Evolutionary conservation across 2,888 invertebrate genomes (phyloP), one percentile per base, ranked within the genome.

Genomic region (Phorcus lineatus): DNA sequence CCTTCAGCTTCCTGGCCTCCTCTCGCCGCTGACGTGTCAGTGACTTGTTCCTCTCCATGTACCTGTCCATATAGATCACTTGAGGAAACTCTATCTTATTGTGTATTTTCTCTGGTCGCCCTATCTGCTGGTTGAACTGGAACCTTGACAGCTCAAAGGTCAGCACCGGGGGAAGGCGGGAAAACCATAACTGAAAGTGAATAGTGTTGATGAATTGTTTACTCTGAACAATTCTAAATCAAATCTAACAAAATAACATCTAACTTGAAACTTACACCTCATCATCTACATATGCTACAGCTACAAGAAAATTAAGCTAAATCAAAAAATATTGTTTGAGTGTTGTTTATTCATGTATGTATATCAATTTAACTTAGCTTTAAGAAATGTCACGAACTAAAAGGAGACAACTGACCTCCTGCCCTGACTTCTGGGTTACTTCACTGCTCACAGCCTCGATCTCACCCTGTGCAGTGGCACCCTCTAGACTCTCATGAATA

Each of bases 41-140:
- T 47, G 88, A 79, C 85, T 93, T 93, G 83, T 94, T 94, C 19
- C 87, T 85, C 74, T 93, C 92, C 91, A 94, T 90, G 86, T 94
- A 93, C 85, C 93, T 93, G 85, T 94, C 94, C 92, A 94, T 92
- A 86, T 92, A 94, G 62, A 94, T 91, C 55, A 92, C 87, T 84
- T 93, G 90, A 53, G 94, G 94, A 86, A 94, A 94, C 75, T 92
- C 92, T 81, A 94, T 91, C 86, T 93, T 93, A 83, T 94, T 93
- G 86, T 94, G 94, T 77, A 94, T 93, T 88, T 94, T 94, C 84
- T 94, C 94, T 17, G 94, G 93, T 40, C 93, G 89, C 31, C 92
- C 92, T 40, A 93, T 81, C 77, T 92, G 91, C 78, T 93, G 93
- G 84, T 94, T 94, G 86, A 93, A 94, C 80, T 93, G 93, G 87